A percentile compares a stretch with the other conserved stretches of the same genome.
These are phyloP conservation scores for Nomada goodeniana DNA, from an alignment of 2,888 invertebrate genomes.

Conservation along the genomic window DNA sequence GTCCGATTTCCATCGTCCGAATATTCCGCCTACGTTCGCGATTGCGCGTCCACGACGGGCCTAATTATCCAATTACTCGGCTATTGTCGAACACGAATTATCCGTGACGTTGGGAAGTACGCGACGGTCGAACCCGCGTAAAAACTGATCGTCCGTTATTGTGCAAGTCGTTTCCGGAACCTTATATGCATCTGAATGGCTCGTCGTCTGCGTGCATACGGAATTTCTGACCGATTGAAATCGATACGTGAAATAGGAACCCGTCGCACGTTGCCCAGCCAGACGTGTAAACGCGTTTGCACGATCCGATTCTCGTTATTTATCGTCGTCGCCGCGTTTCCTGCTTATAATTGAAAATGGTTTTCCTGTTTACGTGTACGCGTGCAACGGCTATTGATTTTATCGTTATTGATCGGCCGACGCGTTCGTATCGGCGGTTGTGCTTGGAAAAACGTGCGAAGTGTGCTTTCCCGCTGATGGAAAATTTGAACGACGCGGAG, in stretches of 20 bases:
- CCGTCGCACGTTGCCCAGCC: conserved; percentile 6
- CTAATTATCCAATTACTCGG: conserved; percentile 29
- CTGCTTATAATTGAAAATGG: conserved; percentile 14
- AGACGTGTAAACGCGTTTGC: conserved; percentile 4
- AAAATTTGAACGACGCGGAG: too few relatives aligned
- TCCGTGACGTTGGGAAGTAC: conserved; percentile 17
- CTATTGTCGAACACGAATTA: conserved; percentile 43
- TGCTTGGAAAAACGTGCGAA: background rate
- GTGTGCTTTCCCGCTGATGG: background rate
- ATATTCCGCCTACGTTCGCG: background rate
- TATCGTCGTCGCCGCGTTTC: conserved; percentile 1
- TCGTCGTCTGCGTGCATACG: conserved; percentile 10
- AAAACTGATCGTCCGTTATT: conserved; percentile 6
- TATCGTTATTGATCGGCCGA: conserved; percentile 14
- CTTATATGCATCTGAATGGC: conserved; percentile 48
- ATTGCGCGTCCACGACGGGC: background rate
- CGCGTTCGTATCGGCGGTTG: background rate
- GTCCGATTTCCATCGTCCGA: background rate
- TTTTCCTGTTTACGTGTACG: conserved; percentile 22
- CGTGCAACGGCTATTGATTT: conserved; percentile 6
- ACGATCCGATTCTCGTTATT: conserved; percentile 21
- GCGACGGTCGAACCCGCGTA: background rate
- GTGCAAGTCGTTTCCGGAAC: background rate
- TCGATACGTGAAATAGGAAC: conserved; percentile 21
- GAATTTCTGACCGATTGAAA: conserved; percentile 23